Evolutionary conservation across 2,888 invertebrate genomes (phyloP).

Genomic region (Drosophila subsilvestris): DNA sequence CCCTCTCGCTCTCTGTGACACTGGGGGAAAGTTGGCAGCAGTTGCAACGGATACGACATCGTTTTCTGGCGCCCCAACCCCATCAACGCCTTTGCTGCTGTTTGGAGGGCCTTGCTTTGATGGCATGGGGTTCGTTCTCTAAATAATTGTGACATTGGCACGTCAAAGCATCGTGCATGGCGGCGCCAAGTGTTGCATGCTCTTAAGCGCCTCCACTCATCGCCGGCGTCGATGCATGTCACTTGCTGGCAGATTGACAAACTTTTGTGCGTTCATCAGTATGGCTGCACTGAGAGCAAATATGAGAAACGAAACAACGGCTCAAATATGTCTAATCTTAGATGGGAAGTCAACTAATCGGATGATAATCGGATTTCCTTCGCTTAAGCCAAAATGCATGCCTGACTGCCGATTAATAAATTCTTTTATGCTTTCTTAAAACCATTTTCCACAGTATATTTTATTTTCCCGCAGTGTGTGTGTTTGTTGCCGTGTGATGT

Average conservation of each 20-base stretch:
- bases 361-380: no score
- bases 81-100: background rate
- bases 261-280: conserved; percentile 53
- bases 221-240: conserved; percentile 66
- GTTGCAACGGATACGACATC: conserved; percentile 45
- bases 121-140: conserved; percentile 27
- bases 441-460: no score
- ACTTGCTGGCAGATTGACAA: conserved; percentile 73
- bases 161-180: conserved; percentile 44
- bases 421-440: background rate
- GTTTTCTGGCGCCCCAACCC: background rate
- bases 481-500: conserved; percentile 50
- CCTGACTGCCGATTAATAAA: background rate
- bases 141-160: conserved; percentile 79
- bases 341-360: no score
- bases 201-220: conserved; percentile 54
- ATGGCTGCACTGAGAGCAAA: background rate
- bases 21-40: conserved; percentile 54
- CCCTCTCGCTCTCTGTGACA: conserved; percentile 18
- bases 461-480: background rate
- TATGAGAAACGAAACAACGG: background rate
- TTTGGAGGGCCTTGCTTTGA: background rate
- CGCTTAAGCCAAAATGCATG: no score
- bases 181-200: conserved; percentile 68
- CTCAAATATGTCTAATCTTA: no score